These are phyloP conservation scores for Magallana angulata DNA, from an alignment of 1,140 invertebrate genomes.

Conservation along the genomic window DNA sequence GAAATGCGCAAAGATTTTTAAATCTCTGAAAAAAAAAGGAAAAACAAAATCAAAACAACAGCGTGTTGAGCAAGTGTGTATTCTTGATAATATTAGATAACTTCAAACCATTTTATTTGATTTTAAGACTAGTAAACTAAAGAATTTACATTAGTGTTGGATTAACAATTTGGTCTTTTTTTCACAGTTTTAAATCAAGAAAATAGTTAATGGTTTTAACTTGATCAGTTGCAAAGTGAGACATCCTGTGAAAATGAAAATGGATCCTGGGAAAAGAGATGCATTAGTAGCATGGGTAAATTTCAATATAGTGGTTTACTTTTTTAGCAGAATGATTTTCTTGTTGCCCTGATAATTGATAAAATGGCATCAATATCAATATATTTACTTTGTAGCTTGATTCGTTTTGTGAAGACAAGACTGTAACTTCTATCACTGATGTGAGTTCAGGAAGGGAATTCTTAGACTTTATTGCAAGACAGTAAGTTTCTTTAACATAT, in stretches of 20 bases:
- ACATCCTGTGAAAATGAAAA: not conserved
- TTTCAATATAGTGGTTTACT: no score
- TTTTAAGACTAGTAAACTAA: no score
- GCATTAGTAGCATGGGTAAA: constrained; percentile 5
- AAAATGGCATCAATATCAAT: not conserved
- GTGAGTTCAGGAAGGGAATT: not conserved
- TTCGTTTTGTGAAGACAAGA: constrained; percentile 6
- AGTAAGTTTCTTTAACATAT: not conserved
- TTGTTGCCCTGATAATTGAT: no score
- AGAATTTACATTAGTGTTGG: no score
- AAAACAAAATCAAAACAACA: no score
- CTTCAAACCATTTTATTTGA: no score
- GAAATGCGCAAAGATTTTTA: no score
- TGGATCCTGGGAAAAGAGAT: constrained; percentile 21
- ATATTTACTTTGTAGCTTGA: not conserved
- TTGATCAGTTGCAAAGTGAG: not conserved
- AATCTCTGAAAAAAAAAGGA: no score
- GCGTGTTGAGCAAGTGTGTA: no score
- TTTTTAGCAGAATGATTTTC: no score
- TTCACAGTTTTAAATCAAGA: not conserved
- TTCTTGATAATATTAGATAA: no score
- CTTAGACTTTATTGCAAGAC: constrained; percentile 12
- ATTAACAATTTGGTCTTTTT: not conserved
- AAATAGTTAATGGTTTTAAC: not conserved
- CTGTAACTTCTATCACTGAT: constrained; percentile 6